Base-by-base conservation (phyloP, 2,113 vertebrate genomes). In the Channa argus region DNA sequence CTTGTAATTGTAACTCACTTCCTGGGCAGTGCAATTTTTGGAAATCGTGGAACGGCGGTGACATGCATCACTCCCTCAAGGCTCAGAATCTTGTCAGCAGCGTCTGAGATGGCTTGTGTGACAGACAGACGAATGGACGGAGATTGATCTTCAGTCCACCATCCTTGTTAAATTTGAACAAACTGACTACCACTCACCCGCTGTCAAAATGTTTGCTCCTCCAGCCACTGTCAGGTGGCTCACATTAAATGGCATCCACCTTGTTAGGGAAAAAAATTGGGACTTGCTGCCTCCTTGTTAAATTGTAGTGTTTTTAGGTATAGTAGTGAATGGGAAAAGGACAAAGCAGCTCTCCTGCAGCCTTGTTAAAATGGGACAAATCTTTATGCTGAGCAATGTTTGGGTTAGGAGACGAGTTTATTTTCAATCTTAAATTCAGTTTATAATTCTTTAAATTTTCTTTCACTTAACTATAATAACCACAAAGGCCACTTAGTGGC, bases 161-260 rank as follows among this genome's bases (percentile, higher is more conserved):
- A 5, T 73, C 68, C 86, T 88, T 82, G 80, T 89, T 86, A 79
- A 75, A 79, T 74, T 62, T 71, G 2, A 76, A 80, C 81, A 79
- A 79, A 82, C 78, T 41, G 75, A 63, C 74, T 62, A 14, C 55
- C 10, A 45, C 55, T 72, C 67, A 64, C 61, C 56, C 11, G 51
- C 74, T 79, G 71, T 82, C 74, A 84, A 49, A 58, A 65, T 41
- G 45, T 63, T 62, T 64, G 36, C 50, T 63, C 68, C 49, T 59
- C 24, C 36, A 49, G 68, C 55, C 36, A 10, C 71, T 69, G 71
- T 67, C 83, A 76, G 67, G 59, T 60, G 36, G 43, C 61, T 79
- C 61, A 45, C 75, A 71, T 49, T 79, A 74, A 68, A 77, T 80
- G 56, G 60, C 56, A 60, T 63, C 44, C 71, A 63, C 63, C 83